phyloP scores from a whole-genome alignment of 64 coral and sea anemone species.

The Exaiptasia diaphana region DNA sequence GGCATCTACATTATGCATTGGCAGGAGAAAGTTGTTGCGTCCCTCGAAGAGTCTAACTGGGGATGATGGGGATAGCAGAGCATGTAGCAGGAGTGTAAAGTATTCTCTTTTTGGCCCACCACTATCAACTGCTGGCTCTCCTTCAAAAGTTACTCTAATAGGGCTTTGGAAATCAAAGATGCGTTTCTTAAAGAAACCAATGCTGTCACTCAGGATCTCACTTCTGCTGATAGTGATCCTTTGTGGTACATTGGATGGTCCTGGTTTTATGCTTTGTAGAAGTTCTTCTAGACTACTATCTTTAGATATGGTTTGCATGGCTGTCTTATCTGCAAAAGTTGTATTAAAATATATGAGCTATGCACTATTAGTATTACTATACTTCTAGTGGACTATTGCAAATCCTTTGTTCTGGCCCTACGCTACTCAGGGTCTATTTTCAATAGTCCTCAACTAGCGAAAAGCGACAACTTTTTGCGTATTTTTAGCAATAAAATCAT shows the following conservation, averaged over 20 bases:
- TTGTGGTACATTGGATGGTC: background rate
- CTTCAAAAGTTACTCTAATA: conserved; percentile 36
- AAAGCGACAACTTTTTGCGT: too few species aligned
- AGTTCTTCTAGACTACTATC: conserved; percentile 7
- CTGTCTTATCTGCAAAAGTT: too few species aligned
- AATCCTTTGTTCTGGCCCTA: too few species aligned
- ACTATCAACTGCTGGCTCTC: conserved; percentile 49
- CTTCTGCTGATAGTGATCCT: conserved; percentile 29
- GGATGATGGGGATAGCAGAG: conserved; percentile 28
- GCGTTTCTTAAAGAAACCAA: conserved; percentile 32
- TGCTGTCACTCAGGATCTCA: conserved; percentile 1
- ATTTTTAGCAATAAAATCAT: too few species aligned
- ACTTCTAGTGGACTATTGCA: too few species aligned
- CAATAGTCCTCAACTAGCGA: too few species aligned
- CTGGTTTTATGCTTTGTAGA: background rate
- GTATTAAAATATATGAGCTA: too few species aligned
- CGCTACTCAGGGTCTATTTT: too few species aligned
- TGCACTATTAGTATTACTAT: too few species aligned
- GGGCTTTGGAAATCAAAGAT: conserved; percentile 24
- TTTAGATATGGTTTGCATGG: too few species aligned
- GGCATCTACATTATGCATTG: conserved; percentile 46
- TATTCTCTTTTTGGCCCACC: conserved; percentile 54
- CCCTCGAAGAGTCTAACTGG: conserved; percentile 39
- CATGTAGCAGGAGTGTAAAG: conserved; percentile 36
- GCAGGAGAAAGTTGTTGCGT: background rate